These are phyloP conservation scores for Scaptodrosophila lebanonensis DNA, from an alignment of 1,140 invertebrate genomes.

Conservation along the genomic window DNA sequence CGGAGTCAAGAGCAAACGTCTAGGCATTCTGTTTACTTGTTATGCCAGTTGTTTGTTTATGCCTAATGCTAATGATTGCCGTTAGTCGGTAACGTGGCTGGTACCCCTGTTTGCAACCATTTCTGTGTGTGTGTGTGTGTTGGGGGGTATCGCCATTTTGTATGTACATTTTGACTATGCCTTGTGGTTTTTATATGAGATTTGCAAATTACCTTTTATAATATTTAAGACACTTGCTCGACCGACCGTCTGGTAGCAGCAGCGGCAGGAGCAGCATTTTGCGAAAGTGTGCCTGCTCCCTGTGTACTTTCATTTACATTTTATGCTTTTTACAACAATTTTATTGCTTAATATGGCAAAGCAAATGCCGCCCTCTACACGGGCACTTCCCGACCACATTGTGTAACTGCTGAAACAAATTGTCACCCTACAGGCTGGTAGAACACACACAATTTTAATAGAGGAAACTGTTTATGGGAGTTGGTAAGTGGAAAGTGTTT, in stretches of 20 bases:
- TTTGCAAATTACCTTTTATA: constrained; percentile 67
- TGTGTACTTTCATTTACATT: constrained; percentile 45
- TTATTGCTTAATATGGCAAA: constrained; percentile 60
- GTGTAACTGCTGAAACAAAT: constrained; percentile 25
- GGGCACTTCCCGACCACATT: background rate
- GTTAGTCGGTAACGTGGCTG: too few species aligned
- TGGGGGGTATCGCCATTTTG: constrained; percentile 12
- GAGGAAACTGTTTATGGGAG: constrained; percentile 42
- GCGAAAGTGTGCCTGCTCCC: constrained; percentile 3
- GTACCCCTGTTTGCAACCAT: constrained; percentile 3
- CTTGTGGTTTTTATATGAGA: constrained; percentile 63
- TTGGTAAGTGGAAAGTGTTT: too few species aligned
- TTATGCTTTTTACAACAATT: constrained; percentile 61
- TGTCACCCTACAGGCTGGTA: constrained; percentile 30
- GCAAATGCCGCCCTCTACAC: constrained; percentile 28
- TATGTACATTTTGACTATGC: constrained; percentile 32
- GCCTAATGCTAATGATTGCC: constrained; percentile 60
- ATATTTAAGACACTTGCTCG: constrained; percentile 60
- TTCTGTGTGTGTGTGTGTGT: constrained; percentile 4
- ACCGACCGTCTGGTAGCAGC: background rate
- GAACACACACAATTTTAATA: constrained; percentile 17
- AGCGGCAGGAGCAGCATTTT: too few species aligned
- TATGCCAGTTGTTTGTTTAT: constrained; percentile 35
- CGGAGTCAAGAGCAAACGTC: constrained; percentile 20
- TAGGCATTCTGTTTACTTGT: constrained; percentile 33